phyloP scores from a whole-genome alignment of 2,113 vertebrate species.

The Benitochromis conjunctus region DNA sequence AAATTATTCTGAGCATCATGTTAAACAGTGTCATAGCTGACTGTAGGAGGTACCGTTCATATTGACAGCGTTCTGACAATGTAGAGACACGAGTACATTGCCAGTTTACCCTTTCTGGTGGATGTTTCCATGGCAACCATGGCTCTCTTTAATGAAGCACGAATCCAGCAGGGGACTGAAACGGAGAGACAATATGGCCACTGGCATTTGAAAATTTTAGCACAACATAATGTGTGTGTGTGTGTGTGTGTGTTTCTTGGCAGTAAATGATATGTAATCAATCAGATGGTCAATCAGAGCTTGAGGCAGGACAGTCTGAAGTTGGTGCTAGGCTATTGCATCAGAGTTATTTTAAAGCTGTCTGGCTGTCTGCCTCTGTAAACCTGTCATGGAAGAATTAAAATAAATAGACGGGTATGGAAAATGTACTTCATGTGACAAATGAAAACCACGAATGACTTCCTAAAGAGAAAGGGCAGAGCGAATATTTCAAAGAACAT shows the following conservation, averaged over 20 bases:
- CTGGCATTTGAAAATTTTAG: slow-evolving; percentile 44
- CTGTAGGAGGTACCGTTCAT: slow-evolving; percentile 6
- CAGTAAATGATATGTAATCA: neutral
- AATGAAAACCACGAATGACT: slow-evolving; percentile 11
- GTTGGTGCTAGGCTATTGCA: neutral
- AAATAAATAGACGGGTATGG: slow-evolving; percentile 5
- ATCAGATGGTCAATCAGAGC: slow-evolving; percentile 32
- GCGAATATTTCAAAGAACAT: neutral
- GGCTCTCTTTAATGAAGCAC: slow-evolving; percentile 42
- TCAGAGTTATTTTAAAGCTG: slow-evolving; percentile 30
- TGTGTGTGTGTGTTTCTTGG: neutral
- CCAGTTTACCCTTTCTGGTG: slow-evolving; percentile 28
- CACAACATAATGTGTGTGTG: neutral
- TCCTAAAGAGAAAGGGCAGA: neutral
- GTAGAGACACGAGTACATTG: slow-evolving; percentile 11
- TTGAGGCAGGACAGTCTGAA: neutral
- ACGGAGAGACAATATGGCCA: slow-evolving; percentile 35
- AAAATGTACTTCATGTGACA: slow-evolving; percentile 10
- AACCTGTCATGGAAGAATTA: slow-evolving; percentile 19
- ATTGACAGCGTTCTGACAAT: neutral
- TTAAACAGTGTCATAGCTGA: neutral
- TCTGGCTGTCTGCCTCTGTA: slow-evolving; percentile 18
- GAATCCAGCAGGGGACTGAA: slow-evolving; percentile 47
- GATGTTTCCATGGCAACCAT: slow-evolving; percentile 55
- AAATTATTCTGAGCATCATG: neutral